A percentile compares a stretch with the other conserved stretches of the same genome.
These are phyloP conservation scores for Hydrophis major DNA, from an alignment of 2,797 vertebrate genomes.

Conservation along the genomic window DNA sequence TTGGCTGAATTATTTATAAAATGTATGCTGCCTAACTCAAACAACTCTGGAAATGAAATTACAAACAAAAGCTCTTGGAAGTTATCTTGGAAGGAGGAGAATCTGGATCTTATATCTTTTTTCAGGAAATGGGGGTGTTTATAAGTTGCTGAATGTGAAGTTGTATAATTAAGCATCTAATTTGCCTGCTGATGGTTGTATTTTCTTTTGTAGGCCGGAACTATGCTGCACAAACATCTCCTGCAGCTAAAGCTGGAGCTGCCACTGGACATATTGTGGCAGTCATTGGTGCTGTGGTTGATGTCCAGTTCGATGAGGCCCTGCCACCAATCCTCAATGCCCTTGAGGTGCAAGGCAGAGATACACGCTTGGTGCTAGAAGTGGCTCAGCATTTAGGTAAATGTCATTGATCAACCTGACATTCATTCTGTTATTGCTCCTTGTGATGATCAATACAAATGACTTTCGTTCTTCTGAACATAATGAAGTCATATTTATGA, in stretches of 20 bases:
- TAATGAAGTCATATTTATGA: slow-evolving; percentile 80
- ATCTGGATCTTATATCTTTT: neutral
- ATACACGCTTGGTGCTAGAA: slow-evolving; percentile 90
- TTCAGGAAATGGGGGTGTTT: neutral
- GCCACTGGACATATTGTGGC: slow-evolving; percentile 86
- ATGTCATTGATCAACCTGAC: slow-evolving; percentile 13
- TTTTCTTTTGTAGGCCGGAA: slow-evolving; percentile 75
- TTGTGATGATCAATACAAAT: slow-evolving; percentile 79
- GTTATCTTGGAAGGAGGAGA: neutral
- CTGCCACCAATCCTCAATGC: slow-evolving; percentile 97
- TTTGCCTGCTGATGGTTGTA: neutral
- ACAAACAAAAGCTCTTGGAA: neutral
- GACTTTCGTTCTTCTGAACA: slow-evolving; percentile 97
- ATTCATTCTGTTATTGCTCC: neutral
- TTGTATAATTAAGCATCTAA: neutral
- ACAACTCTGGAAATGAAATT: neutral
- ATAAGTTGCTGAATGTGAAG: neutral
- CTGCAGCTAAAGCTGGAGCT: slow-evolving; percentile 69
- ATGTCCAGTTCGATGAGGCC: slow-evolving; percentile 95
- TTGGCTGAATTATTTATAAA: neutral
- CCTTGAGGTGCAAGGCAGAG: slow-evolving; percentile 88
- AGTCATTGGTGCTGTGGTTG: slow-evolving; percentile 95
- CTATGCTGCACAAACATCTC: slow-evolving; percentile 84
- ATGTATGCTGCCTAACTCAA: neutral
- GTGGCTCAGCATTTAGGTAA: slow-evolving; percentile 94